Evolutionary conservation across 2,888 invertebrate genomes (phyloP), one percentile per base, ranked within the genome.

Genomic region (Coleophora deauratella): DNA sequence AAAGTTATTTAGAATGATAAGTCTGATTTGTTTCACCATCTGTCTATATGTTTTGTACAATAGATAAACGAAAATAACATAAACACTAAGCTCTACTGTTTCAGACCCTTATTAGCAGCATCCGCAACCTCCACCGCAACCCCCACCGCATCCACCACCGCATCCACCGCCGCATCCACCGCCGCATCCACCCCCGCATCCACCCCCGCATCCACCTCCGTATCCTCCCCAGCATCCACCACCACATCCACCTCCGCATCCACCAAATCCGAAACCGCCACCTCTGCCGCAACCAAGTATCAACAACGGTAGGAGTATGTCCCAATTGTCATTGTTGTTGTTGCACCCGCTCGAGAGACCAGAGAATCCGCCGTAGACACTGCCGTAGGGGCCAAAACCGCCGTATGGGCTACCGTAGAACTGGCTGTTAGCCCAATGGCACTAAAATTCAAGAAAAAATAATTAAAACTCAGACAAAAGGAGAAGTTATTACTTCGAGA

Each of bases 291-390:
- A 61, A 14, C 51, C 47, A 2, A 72, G 43, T 10, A 73, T 44
- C 11, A 73, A 48, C 27, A 72, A 55, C 1, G 71, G 72, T 2
- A 71, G 56, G 2, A 73, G 47, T 9, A 55, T 46, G 33, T 72
- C 67, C 42, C 62, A 41, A 27, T 63, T 62, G 33, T 59, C 56
- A 33, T 57, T 51, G n/a, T 55, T 43, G 6, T 58, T 45, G 33
- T 55, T 37, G 37, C 49, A 45, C 11, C 45, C 47, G 35, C 37
- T 27, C 33, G 27, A 6, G 9, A 37, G 30, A 0, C 48, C 45
- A 8, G 48, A 45, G 4, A 31, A n/a, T 31, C n/a, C 10, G 31
- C 53, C 52, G 10, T 48, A 50, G 7, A 41, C 40, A 7, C 49
- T 38, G 11, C 46, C 46, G 39, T 44, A 44, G 10, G 38, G 27